Evolutionary conservation across 2,113 vertebrate species (phyloP).

Genomic region (Globicephala melas): DNA sequence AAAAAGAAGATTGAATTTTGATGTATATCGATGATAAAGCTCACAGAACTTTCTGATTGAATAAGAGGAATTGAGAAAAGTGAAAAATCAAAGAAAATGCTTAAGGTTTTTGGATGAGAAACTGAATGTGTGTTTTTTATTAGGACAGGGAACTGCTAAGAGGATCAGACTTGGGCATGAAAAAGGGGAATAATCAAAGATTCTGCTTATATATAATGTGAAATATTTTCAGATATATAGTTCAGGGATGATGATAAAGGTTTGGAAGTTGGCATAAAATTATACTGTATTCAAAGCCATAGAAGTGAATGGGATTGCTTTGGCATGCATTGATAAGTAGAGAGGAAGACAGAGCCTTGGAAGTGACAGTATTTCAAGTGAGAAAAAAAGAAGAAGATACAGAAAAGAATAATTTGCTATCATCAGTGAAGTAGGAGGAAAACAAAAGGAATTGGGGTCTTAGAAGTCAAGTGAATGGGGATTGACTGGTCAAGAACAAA

Average conservation of each 20-base stretch:
- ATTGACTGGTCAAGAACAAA: not conserved
- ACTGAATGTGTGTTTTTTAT: not conserved
- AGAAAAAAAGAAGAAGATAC: not conserved
- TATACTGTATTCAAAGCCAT: not conserved
- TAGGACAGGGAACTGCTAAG: not conserved
- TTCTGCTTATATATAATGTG: not conserved
- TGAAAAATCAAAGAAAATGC: not conserved
- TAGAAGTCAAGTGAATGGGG: not conserved
- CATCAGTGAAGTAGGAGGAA: not conserved
- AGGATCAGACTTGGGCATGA: not conserved
- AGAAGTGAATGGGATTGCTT: not conserved
- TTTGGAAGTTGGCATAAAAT: not conserved
- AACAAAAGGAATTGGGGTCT: not conserved
- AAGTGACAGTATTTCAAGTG: not conserved
- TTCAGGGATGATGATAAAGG: not conserved
- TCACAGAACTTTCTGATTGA: not conserved
- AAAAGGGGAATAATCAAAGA: not conserved
- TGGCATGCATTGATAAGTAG: not conserved
- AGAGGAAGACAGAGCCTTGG: not conserved
- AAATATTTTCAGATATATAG: not conserved
- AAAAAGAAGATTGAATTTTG: constrained; percentile 30
- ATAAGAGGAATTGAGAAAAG: not conserved
- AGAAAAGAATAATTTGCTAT: not conserved
- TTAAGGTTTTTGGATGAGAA: not conserved
- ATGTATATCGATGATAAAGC: constrained; percentile 27